Percentiles rank a stretch among this genome's conserved stretches.
phyloP scores from a whole-genome alignment of 2,797 vertebrate species.

The Paedocypris micromegethes region DNA sequence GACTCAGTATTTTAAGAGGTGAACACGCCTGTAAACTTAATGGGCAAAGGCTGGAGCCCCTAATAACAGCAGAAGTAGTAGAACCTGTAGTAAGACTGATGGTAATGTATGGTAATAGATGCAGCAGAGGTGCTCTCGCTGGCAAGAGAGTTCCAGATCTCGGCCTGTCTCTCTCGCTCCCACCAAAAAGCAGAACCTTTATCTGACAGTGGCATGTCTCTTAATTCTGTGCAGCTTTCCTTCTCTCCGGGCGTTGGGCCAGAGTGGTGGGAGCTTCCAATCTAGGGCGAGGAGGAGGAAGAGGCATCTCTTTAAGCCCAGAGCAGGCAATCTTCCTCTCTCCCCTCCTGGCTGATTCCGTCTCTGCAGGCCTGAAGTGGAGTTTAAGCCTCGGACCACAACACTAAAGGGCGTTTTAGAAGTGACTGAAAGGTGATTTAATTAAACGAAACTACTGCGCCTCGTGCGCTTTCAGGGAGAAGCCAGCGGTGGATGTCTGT shows the following conservation, averaged over 20 bases:
- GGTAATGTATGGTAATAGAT: conserved; percentile 45
- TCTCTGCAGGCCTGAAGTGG: not conserved
- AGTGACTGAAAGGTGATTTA: conserved; percentile 14
- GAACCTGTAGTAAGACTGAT: conserved; percentile 15
- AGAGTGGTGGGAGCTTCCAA: conserved; percentile 13
- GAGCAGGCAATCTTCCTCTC: conserved; percentile 12
- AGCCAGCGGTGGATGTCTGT: conserved; percentile 13
- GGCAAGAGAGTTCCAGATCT: conserved; percentile 38
- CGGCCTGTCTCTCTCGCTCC: not conserved
- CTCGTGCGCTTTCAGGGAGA: conserved; percentile 6
- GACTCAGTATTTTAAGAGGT: too few relatives aligned
- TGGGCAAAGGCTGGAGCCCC: too few relatives aligned
- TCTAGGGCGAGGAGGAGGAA: conserved; percentile 1
- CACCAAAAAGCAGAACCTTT: conserved; percentile 32
- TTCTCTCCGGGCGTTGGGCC: conserved; percentile 15
- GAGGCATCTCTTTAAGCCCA: conserved; percentile 26
- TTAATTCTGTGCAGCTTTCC: conserved; percentile 22
- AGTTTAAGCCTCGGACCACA: conserved; percentile 3
- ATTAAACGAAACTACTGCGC: conserved; percentile 16
- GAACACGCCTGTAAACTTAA: too few relatives aligned
- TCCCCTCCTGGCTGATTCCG: conserved; percentile 1
- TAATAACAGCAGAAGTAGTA: not conserved
- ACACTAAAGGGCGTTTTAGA: not conserved
- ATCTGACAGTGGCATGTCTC: conserved; percentile 39
- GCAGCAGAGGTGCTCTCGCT: conserved; percentile 40